Evolutionary conservation across 2,113 vertebrate genomes (phyloP).

Genomic region (Terrapene triunguis): DNA sequence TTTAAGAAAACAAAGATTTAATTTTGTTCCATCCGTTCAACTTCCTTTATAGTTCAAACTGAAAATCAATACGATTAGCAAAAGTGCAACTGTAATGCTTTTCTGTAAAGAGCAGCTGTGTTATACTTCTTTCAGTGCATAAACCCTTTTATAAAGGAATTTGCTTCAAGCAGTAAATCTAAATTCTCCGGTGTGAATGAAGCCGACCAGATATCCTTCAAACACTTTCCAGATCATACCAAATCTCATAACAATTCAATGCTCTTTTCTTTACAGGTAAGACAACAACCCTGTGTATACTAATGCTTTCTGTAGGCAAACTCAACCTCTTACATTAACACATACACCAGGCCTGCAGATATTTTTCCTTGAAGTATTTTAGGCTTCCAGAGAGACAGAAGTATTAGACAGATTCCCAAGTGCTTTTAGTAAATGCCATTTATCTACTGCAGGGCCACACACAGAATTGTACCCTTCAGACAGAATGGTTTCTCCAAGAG

Average conservation of each 20-base stretch:
- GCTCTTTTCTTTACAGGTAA: background rate
- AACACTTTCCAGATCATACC: background rate
- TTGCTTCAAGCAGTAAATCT: background rate
- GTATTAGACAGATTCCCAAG: background rate
- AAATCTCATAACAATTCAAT: background rate
- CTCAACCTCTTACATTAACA: background rate
- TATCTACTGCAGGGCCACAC: fast-evolving
- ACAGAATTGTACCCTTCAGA: background rate
- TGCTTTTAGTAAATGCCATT: conserved; percentile 40
- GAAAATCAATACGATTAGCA: background rate
- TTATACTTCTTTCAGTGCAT: background rate
- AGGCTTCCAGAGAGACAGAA: background rate
- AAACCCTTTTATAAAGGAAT: background rate
- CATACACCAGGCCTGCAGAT: background rate
- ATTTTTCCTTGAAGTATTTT: conserved; percentile 32
- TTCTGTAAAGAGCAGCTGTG: background rate
- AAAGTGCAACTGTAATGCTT: background rate
- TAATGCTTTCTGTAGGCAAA: background rate
- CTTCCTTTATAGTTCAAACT: background rate
- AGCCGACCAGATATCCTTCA: background rate
- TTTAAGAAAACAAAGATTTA: background rate
- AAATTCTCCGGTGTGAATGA: fast-evolving
- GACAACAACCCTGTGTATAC: background rate
- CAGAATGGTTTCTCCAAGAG: conserved; percentile 53
- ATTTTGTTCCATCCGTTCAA: background rate